These are phyloP conservation scores for Pogonophryne albipinna DNA, from an alignment of 2,797 vertebrate genomes.

Conservation along the genomic window DNA sequence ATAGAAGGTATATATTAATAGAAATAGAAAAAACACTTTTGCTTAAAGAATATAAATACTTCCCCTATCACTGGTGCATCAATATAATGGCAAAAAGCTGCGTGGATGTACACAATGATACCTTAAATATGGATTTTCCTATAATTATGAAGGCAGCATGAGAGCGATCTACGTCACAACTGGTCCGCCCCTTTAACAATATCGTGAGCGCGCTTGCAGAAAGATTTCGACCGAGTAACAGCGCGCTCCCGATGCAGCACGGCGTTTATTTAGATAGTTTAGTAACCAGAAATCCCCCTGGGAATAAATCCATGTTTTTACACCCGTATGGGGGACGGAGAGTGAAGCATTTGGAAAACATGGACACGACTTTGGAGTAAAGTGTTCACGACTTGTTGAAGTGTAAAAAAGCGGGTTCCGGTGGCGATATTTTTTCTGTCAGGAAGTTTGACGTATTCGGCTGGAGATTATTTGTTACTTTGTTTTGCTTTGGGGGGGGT, in stretches of 20 bases:
- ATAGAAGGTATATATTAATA: too few relatives aligned
- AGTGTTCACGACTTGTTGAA: constrained; percentile 53
- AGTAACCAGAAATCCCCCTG: constrained; percentile 42
- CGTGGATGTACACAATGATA: background rate
- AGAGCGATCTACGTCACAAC: constrained; percentile 63
- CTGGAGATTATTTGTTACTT: constrained; percentile 61
- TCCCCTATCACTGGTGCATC: background rate
- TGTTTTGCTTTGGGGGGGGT: constrained; percentile 67
- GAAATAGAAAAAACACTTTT: too few relatives aligned
- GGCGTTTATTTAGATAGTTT: constrained; percentile 62
- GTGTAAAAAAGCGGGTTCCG: constrained; percentile 73
- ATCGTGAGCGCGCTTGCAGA: constrained; percentile 57
- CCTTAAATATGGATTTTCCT: background rate
- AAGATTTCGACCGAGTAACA: constrained; percentile 68
- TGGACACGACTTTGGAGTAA: background rate
- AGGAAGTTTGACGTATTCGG: constrained; percentile 81
- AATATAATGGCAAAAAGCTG: background rate
- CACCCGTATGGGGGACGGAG: constrained; percentile 6
- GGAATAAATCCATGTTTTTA: constrained; percentile 21
- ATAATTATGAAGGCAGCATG: background rate
- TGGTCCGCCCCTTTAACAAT: constrained; percentile 56
- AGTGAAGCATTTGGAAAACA: background rate
- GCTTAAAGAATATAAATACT: background rate
- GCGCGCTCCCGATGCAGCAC: constrained; percentile 76
- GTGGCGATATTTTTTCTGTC: constrained; percentile 77